Evolutionary conservation across 2,888 invertebrate genomes (phyloP), one percentile per base, ranked within the genome.

Genomic region (Drosophila meridionalis): DNA sequence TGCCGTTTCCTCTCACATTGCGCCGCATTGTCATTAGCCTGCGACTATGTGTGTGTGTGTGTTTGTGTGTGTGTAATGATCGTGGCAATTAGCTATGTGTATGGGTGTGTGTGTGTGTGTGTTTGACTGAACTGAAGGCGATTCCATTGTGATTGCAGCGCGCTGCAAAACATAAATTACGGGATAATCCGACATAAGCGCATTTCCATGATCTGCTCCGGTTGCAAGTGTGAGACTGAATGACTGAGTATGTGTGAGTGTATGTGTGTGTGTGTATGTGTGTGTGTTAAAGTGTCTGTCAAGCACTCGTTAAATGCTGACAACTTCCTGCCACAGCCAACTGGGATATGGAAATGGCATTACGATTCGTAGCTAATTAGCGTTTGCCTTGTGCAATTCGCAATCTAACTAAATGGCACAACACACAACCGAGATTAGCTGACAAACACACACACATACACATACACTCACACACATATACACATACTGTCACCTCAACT

Each of bases 151-250:
- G 78, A 71, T 87, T 78, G 72, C 82, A 77, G 72, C 74, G 74
- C 68, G 73, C 79, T 73, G 82, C 81, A 86, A 84, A 88, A 90
- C 90, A 90, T 90, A 90, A 90, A 90, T 90, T 90, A 90, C 78
- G 78, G 90, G 90, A 90, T 90, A 89, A 90, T 92, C 90, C 82
- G 91, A 90, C 90, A 82, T 90, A 87, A 87, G 87, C 87, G 91
- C 78, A 87, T 87, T 87, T 80, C 83, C 87, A 90, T 87, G 90
- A 90, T 89, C 89, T 87, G 73, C 78, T 76, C 80, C 9, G 58
- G 63, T 50, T 67, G 57, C 66, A 68, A 67, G 45, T 73, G 60
- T 50, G 64, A 55, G 58, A 52, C 38, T 50, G 30, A 42, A 38
- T 50, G 30, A 42, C 48, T 26, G 52, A 26, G 2, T 26, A 20